Base-by-base conservation (phyloP, 2,113 vertebrate genomes). In the Aphelocoma coerulescens region DNA sequence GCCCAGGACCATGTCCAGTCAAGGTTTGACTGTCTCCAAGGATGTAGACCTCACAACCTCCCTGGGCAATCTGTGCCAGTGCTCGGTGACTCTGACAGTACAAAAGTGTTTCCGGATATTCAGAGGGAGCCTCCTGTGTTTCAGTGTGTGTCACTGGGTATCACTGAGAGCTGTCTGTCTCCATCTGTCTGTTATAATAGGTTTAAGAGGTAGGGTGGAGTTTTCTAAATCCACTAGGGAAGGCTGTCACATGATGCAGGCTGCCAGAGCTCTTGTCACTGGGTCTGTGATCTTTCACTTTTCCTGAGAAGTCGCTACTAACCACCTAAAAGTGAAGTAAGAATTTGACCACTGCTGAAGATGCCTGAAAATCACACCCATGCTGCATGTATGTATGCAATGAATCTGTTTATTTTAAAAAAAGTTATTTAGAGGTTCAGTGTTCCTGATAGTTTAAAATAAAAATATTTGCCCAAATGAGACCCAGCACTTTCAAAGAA, bases 21-120 rank as follows among this genome's bases (percentile, higher is more conserved):
- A 35, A 46, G 15, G 16, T 77, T 11, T 84, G 27, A 74, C 7
- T 24, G 11, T 35, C 17, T 65, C 23, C 49, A 68, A 61, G 58
- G 39, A 51, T 18, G 18, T 24, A 86, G 58, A 59, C 9, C 21
- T 18, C 14, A 51, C 5, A 73, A 3, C 10, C 4, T 80, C 33
- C 13, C 9, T 35, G 63, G 67, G 22, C 13, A 61, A 26, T 41
- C 17, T 26, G 26, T 69, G 16, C 8, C 28, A 58, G 57, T 43
- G 44, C 33, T 88, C 0, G 0, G 20, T 94, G 46, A 69, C 27
- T 19, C 8, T 55, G 16, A 57, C 21, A 57, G 5, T 43, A 18
- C 44, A 4, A 37, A 62, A 32, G 14, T 32, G 2, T 85, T 77
- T 57, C 22, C 26, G 87, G 55, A 41, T 43, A 9, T n/a, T 84